These are phyloP conservation scores for Apodemia duryi DNA, from an alignment of 2,888 invertebrate genomes.

Conservation along the genomic window DNA sequence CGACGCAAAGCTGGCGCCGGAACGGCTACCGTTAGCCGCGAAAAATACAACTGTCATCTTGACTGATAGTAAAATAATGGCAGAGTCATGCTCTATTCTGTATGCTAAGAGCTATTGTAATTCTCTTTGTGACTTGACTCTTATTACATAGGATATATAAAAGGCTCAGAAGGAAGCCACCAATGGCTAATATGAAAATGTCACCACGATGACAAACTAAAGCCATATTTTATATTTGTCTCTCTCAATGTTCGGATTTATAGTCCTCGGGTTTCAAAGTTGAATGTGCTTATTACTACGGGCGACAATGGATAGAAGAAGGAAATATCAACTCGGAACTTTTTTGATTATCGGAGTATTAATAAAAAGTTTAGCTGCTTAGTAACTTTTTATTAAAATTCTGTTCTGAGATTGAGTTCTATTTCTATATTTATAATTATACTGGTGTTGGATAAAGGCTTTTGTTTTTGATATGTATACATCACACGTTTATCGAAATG, in stretches of 20 bases:
- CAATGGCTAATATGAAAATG: constrained; percentile 24
- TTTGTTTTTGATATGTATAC: no score
- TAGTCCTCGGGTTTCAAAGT: constrained; percentile 23
- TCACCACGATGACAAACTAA: constrained; percentile 21
- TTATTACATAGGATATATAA: constrained; percentile 59
- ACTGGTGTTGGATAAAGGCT: not conserved
- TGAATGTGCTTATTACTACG: constrained; percentile 20
- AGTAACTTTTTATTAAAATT: constrained; percentile 9
- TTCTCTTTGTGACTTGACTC: constrained; percentile 55
- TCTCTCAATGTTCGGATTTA: constrained; percentile 21
- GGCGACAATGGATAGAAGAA: constrained; percentile 13
- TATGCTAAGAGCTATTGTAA: constrained; percentile 66
- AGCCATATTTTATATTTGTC: constrained; percentile 21
- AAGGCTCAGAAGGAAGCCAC: constrained; percentile 43
- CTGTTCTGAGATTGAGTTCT: not conserved
- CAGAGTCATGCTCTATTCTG: constrained; percentile 66
- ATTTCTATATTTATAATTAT: not conserved
- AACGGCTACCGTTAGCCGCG: constrained; percentile 69
- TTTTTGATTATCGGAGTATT: constrained; percentile 16
- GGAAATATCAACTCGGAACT: constrained; percentile 11
- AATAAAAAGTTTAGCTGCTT: constrained; percentile 7
- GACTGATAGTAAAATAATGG: constrained; percentile 74
- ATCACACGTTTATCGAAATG: no score
- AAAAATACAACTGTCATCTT: constrained; percentile 78
- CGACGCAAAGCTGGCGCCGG: constrained; percentile 63